phyloP scores from a whole-genome alignment of 2,888 invertebrate genomes.

The Clanis bilineata region DNA sequence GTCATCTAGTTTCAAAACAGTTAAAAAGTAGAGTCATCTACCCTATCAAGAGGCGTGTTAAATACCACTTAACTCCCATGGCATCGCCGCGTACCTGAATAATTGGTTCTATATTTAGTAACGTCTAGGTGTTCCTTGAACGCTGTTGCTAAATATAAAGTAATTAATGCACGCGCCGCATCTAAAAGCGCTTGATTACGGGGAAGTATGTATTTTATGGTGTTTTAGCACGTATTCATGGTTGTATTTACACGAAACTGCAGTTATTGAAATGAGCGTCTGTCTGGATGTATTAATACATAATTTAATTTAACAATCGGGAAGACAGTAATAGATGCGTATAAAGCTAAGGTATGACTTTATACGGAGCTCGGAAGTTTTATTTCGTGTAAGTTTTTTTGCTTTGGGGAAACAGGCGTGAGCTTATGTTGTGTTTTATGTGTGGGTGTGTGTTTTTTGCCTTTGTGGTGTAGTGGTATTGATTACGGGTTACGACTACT shows the following conservation, averaged over 20 bases:
- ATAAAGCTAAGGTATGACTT: no score
- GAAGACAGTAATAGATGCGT: neutral
- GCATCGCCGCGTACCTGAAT: neutral
- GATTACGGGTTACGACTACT: no score
- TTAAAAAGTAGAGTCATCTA: no score
- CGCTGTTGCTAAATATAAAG: conserved; percentile 31
- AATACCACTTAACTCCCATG: neutral
- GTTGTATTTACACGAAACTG: neutral
- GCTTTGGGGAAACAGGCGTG: no score
- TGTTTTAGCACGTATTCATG: conserved; percentile 13
- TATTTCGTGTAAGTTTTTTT: no score
- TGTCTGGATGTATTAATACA: neutral
- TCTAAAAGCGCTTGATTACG: conserved; percentile 24
- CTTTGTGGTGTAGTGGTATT: no score
- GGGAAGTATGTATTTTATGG: conserved; percentile 17
- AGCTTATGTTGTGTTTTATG: no score
- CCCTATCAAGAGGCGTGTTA: neutral
- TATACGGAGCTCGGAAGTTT: no score
- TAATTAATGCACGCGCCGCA: conserved; percentile 29
- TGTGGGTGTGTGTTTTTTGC: no score
- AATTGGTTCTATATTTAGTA: conserved; percentile 29
- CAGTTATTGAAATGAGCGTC: neutral
- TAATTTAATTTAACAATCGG: neutral
- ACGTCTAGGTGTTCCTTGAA: conserved; percentile 30
- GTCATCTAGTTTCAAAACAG: no score